phyloP scores from a whole-genome alignment of 2,797 vertebrate species.

The Platalea minor region DNA sequence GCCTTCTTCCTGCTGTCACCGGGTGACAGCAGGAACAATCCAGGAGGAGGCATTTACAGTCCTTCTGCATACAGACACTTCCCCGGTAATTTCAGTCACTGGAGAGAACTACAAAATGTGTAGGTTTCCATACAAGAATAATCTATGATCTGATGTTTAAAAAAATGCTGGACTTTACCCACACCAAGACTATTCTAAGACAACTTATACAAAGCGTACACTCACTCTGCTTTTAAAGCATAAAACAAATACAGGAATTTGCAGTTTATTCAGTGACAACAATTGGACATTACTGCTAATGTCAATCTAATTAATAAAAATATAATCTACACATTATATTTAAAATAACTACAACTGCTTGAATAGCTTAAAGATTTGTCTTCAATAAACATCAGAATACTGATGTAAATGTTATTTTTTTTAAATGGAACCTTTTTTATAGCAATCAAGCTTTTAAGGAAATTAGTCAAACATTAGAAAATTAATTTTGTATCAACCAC shows the following conservation, averaged over 20 bases:
- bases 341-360: not conserved
- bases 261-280: not conserved
- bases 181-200: not conserved
- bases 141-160: not conserved
- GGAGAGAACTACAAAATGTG: not conserved
- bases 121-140: not conserved
- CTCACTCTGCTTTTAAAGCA: not conserved
- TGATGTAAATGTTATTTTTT: not conserved
- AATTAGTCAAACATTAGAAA: not conserved
- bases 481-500: not conserved
- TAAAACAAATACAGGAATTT: not conserved
- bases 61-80: not conserved
- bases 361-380: not conserved
- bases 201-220: not conserved
- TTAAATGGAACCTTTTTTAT: not conserved
- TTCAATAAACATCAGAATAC: not conserved
- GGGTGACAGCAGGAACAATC: not conserved
- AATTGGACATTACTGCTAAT: not conserved
- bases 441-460: not conserved
- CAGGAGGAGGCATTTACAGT: not conserved
- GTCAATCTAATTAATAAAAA: not conserved
- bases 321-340: not conserved
- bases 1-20: not conserved
- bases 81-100: not conserved
- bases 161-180: not conserved